These are phyloP conservation scores for Dendrophyllia cribrosa DNA, from an alignment of 64 coral and sea anemone species.

Conservation along the genomic window DNA sequence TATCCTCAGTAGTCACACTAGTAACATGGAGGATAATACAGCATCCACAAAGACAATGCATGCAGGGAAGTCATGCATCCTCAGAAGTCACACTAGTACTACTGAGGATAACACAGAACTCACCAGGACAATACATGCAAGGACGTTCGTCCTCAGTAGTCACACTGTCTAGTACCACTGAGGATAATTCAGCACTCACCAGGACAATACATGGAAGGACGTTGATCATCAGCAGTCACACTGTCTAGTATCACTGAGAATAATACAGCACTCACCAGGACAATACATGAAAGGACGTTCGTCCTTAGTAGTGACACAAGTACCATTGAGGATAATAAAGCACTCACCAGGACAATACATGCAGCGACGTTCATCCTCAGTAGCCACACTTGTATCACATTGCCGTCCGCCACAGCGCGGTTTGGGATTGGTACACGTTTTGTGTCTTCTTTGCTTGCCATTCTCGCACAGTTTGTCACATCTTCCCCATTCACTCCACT, in stretches of 20 bases:
- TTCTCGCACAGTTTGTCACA: slow-evolving; percentile 72
- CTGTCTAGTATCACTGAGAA: not conserved
- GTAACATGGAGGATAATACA: not conserved
- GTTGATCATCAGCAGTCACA: too few relatives aligned
- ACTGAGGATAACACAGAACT: not conserved
- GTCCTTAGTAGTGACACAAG: too few relatives aligned
- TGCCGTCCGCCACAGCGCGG: slow-evolving; percentile 69
- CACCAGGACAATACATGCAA: slow-evolving; percentile 73
- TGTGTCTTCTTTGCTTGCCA: slow-evolving; percentile 57
- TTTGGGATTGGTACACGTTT: slow-evolving; percentile 65
- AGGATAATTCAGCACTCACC: not conserved
- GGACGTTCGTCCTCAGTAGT: slow-evolving; percentile 9
- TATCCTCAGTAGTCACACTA: too few relatives aligned
- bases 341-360: slow-evolving; percentile 69
- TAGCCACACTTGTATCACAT: slow-evolving; percentile 1
- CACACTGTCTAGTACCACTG: not conserved
- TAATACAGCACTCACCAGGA: not conserved
- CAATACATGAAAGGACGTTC: too few relatives aligned
- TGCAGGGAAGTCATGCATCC: slow-evolving; percentile 54
- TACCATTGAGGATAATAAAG: too few relatives aligned
- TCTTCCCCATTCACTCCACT: slow-evolving; percentile 78
- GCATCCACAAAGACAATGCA: slow-evolving; percentile 65
- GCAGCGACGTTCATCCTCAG: slow-evolving; percentile 43
- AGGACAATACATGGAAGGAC: not conserved
- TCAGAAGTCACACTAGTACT: not conserved